Base-by-base conservation (phyloP, 2,113 vertebrate genomes). In the Diphyllodes magnificus region DNA sequence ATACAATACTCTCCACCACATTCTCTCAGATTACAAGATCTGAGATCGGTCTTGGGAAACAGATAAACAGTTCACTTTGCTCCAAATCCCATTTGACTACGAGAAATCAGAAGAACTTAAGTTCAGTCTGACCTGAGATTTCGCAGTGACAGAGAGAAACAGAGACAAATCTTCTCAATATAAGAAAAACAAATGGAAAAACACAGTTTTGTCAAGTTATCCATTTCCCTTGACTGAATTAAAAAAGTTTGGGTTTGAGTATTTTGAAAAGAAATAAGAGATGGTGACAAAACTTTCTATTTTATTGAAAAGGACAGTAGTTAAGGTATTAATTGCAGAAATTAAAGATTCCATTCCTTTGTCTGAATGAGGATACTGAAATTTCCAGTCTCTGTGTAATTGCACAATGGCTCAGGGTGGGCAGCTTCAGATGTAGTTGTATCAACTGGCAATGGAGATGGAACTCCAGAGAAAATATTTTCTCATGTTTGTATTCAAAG, bases 31-130 rank as follows among this genome's bases (percentile, higher is more conserved):
- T 40, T 37, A 40, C 1, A 2, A 64, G 9, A 59, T 13, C 51
- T 0, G 0, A 82, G 27, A 59, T 14, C 0, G 2, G 30, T 70
- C 42, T 57, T 59, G 13, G 25, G 25, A 73, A 88, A 66, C 4
- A 86, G 30, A 84, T 70, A 60, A 59, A 68, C 3, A 23, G 15
- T 15, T 65, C 13, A 20, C 44, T 89, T 83, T 50, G 13, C 9
- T 77, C 22, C 45, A 92, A 72, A 79, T 39, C 20, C 60, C 20
- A 40, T n/a, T 68, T 79, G n/a, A 68, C 30, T 37, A 53, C n/a
- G 37, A 83, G 15, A 82, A 84, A 87, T 82, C 21, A 68, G 27
- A 86, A 50, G 12, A 89, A 71, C 1, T 61, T 70, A n/a, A 75
- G 5, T 59, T 75, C 56, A 59, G 19, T 42, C 13, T 47, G 57